These are phyloP conservation scores for Rhyzopertha dominica DNA, from an alignment of 1,140 invertebrate species.

Conservation along the genomic window DNA sequence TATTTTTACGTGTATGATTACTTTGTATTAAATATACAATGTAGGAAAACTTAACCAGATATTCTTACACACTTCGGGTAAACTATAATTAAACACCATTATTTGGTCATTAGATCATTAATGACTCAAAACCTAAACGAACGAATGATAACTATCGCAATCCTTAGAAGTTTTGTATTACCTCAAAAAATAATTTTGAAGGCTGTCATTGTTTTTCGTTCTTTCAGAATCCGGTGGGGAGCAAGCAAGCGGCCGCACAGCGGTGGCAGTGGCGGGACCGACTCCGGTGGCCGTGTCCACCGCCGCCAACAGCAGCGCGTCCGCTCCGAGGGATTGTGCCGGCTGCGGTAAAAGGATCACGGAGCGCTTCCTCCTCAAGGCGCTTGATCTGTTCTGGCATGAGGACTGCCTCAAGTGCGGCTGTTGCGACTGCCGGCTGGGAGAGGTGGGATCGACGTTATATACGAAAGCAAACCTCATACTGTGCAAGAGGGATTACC, in stretches of 20 bases:
- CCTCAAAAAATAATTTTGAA: too few species aligned
- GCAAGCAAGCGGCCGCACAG: slow-evolving; percentile 32
- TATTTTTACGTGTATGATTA: too few species aligned
- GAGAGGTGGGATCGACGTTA: slow-evolving; percentile 86
- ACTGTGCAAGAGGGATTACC: slow-evolving; percentile 88
- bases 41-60: too few species aligned
- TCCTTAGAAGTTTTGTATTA: neutral
- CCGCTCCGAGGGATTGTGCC: slow-evolving; percentile 61
- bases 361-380: slow-evolving; percentile 69
- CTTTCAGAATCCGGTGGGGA: slow-evolving; percentile 41
- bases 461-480: slow-evolving; percentile 91
- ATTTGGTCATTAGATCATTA: too few species aligned
- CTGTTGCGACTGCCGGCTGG: slow-evolving; percentile 86
- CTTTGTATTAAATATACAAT: too few species aligned
- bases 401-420: slow-evolving; percentile 92
- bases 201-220: slow-evolving; percentile 7
- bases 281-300: slow-evolving; percentile 34
- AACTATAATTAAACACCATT: too few species aligned
- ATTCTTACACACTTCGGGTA: too few species aligned
- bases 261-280: slow-evolving; percentile 26
- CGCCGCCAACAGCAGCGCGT: slow-evolving; percentile 29
- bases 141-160: too few species aligned
- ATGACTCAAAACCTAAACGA: too few species aligned
- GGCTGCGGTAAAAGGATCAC: slow-evolving; percentile 72
- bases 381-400: slow-evolving; percentile 87